A percentile compares a stretch with the other conserved stretches of the same genome.
Conservation (phyloP, 2,113 vertebrate species). For the Riparia riparia region DNA sequence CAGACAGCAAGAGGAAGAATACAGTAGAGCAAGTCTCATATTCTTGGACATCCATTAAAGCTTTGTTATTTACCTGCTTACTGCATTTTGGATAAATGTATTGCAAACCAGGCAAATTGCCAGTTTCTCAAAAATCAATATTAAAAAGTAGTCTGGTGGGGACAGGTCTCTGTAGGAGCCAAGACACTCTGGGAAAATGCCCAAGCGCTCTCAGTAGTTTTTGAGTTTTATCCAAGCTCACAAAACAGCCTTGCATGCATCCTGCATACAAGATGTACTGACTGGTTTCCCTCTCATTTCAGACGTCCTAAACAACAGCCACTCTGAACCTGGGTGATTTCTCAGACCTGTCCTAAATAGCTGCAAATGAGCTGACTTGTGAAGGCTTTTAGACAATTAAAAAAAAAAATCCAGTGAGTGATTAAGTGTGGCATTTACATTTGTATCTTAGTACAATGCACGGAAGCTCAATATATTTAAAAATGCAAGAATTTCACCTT, state of each 20-base stretch:
- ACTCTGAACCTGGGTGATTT: background rate
- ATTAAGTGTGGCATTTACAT: background rate
- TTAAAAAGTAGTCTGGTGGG: constrained; percentile 25
- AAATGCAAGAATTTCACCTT: background rate
- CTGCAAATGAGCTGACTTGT: background rate
- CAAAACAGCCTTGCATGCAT: background rate
- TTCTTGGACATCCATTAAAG: background rate
- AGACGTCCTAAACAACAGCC: background rate
- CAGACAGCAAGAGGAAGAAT: background rate
- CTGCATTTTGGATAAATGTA: background rate
- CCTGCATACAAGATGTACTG: background rate
- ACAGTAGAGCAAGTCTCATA: accelerated
- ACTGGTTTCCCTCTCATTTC: background rate
- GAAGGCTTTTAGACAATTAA: background rate
- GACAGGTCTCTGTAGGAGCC: constrained; percentile 13
- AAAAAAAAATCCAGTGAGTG: background rate
- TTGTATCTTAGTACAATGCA: background rate
- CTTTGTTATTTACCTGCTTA: constrained; percentile 20
- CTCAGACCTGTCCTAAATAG: background rate
- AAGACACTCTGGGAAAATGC: constrained; percentile 44
- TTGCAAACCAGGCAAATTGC: background rate
- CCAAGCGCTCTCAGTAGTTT: constrained; percentile 2
- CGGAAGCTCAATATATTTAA: background rate
- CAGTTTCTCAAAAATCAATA: constrained; percentile 22
- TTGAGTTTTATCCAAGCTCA: constrained; percentile 26